phyloP scores from a whole-genome alignment of 2,888 invertebrate species.

The Cecidostiba fungosa region DNA sequence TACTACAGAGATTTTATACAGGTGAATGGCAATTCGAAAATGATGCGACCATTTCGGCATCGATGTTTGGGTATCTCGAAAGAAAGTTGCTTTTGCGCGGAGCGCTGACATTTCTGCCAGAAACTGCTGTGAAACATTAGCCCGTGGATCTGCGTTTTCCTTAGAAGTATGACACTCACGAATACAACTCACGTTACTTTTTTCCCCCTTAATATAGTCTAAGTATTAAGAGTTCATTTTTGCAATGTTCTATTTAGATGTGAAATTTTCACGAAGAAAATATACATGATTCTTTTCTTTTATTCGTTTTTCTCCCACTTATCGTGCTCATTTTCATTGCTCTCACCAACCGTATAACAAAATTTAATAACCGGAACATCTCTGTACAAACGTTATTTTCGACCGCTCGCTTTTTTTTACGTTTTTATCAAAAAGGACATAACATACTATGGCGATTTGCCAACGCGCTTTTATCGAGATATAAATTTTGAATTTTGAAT shows the following conservation, averaged over 20 bases:
- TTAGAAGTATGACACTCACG: conserved; percentile 80
- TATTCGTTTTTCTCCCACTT: conserved; percentile 64
- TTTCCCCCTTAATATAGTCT: conserved; percentile 69
- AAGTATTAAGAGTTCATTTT: conserved; percentile 66
- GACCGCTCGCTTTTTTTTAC: conserved; percentile 64
- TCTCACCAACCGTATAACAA: conserved; percentile 74
- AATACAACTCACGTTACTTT: conserved; percentile 74
- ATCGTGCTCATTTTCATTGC: conserved; percentile 60
- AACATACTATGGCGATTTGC: conserved; percentile 70
- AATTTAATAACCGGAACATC: conserved; percentile 80
- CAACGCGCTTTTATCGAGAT: conserved; percentile 68
- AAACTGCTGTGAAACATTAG: conserved; percentile 80
- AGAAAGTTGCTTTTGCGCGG: conserved; percentile 64
- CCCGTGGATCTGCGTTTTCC: conserved; percentile 79
- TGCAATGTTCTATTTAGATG: conserved; percentile 68
- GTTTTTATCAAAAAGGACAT: conserved; percentile 76
- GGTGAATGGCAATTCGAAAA: conserved; percentile 62
- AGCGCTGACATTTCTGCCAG: conserved; percentile 72
- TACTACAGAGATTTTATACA: conserved; percentile 65
- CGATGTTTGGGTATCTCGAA: conserved; percentile 59
- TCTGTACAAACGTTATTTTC: conserved; percentile 79
- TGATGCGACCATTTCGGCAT: conserved; percentile 53
- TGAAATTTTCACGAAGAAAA: conserved; percentile 78
- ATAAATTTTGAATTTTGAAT: conserved; percentile 80
- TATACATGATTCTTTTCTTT: conserved; percentile 77